These are phyloP conservation scores for Stigmatopora argus DNA, from an alignment of 2,113 vertebrate species.

Conservation along the genomic window DNA sequence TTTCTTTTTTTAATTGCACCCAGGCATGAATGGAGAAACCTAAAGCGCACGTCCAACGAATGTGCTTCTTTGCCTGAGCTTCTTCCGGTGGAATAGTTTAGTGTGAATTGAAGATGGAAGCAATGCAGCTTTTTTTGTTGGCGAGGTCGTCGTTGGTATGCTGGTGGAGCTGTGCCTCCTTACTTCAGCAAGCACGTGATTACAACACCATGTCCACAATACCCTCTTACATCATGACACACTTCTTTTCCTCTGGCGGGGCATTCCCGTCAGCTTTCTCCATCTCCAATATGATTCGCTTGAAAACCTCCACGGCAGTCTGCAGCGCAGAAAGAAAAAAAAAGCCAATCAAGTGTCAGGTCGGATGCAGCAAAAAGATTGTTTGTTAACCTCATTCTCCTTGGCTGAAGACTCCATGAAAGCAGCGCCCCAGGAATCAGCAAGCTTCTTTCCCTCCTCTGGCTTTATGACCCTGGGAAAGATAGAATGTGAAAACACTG, in stretches of 20 bases:
- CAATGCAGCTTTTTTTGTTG: slow-evolving; percentile 11
- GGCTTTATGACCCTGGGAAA: slow-evolving; percentile 69
- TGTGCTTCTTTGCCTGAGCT: slow-evolving; percentile 22
- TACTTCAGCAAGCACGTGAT: slow-evolving; percentile 50
- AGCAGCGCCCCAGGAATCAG: slow-evolving; percentile 74
- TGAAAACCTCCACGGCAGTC: slow-evolving; percentile 80
- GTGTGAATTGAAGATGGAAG: slow-evolving; percentile 39
- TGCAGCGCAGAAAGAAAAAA: slow-evolving; percentile 35
- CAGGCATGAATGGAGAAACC: slow-evolving; percentile 13
- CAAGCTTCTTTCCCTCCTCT: slow-evolving; percentile 81
- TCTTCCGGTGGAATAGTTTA: slow-evolving; percentile 27
- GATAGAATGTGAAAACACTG: not conserved
- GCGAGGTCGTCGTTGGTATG: slow-evolving; percentile 54
- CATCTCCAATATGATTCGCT: slow-evolving; percentile 79
- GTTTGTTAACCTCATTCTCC: slow-evolving; percentile 76
- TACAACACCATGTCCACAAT: slow-evolving; percentile 48
- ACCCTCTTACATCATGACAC: slow-evolving; percentile 67
- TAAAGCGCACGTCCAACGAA: slow-evolving; percentile 19
- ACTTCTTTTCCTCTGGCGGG: slow-evolving; percentile 72
- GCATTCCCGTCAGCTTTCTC: slow-evolving; percentile 75
- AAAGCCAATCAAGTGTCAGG: not conserved
- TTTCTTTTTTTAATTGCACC: slow-evolving; percentile 23
- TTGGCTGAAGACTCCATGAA: slow-evolving; percentile 84
- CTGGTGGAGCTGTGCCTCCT: slow-evolving; percentile 64
- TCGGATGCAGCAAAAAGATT: not conserved